Evolutionary conservation across 2,797 vertebrate species (phyloP), one percentile per base, ranked within the genome.

Genomic region (Luscinia luscinia): DNA sequence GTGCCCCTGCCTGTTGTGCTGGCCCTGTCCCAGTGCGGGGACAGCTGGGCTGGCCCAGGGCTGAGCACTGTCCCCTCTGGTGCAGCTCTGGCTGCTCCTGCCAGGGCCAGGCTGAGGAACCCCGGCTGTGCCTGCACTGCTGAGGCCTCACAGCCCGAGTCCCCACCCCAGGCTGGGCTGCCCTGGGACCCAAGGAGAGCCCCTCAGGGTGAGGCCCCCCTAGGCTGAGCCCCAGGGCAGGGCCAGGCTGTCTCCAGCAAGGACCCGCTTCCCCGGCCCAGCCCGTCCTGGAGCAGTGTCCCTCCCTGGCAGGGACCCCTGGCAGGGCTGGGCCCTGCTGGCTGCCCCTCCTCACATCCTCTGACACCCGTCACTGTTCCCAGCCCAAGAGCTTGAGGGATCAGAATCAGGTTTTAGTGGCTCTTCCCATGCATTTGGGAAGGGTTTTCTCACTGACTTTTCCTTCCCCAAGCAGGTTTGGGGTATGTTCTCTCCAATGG

Each of bases 41-140:
- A 40, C 51, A 58, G 46, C 51, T 41, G 54, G 11, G 17, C 40
- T 24, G 54, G 26, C 19, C 32, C 54, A 21, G 30, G 6, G n/a
- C 7, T 82, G 70, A 27, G 9, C 38, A 30, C 38, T 3, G 5
- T 19, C 9, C 55, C 78, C n/a, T 12, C 63, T 28, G 41, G 23
- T 72, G 58, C 54, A 74, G 59, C 68, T 70, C 24, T 7, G 32
- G 40, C 21, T 80, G 58, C 45, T 66, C 48, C 57, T 74, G 38
- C 52, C 51, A 21, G 0, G 38, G 45, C 43, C 45, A 67, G 79
- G 67, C 26, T 24, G 36, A 63, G 66, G 51, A 46, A 51, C 76
- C 18, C 1, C 0, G 0, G 92, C 51, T 0, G 0, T 43, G 69
- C 62, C 66, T 8, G 2, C 2, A 0, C 36, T 81, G 20, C 74